Evolutionary conservation across 2,113 vertebrate genomes (phyloP), one percentile per base, ranked within the genome.

Genomic region (Pagrus major): DNA sequence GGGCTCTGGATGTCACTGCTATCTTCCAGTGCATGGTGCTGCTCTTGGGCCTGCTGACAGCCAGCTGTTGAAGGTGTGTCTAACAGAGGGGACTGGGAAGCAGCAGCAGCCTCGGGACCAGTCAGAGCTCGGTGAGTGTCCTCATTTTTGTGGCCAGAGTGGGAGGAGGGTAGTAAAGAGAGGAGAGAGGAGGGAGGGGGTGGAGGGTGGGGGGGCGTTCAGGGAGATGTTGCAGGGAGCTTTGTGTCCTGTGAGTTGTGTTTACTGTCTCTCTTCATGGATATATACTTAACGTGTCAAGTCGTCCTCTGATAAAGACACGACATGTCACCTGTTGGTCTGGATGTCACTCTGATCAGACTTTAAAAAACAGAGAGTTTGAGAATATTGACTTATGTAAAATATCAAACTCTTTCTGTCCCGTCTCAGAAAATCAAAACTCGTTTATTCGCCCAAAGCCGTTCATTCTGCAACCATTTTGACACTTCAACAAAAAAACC

Each of bases 41-140:
- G 66, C 84, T 83, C 60, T 51, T 21, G 63, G 83, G 81, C 80
- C 91, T 69, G 84, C 80, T 79, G 88, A 73, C 89, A 85, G 86
- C 85, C 87, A 85, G 84, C 86, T 81, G 87, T 65, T 78, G 80
- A 89, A 86, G 89, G 82, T 88, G 89, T 90, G 87, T 90, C 83
- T 73, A 37, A 71, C 76, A 74, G 81, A 72, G 80, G n/a, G 76
- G 63, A 88, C 9, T 74, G 68, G 76, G 70, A 72, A 85, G 84
- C 35, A 71, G 71, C 76, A 77, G 78, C 68, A 88, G 73, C 71
- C 54, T 61, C 63, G 82, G 76, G 78, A 87, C 73, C 85, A 88
- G 82, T 81, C 89, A 79, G 80, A 87, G 81, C 60, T 83, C 52
- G 93, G 93, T 94, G 88, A 93, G 92, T 94, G 82, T 88, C 85